phyloP scores from a whole-genome alignment of 2,888 invertebrate species.

The Hemistola chrysoprasaria region DNA sequence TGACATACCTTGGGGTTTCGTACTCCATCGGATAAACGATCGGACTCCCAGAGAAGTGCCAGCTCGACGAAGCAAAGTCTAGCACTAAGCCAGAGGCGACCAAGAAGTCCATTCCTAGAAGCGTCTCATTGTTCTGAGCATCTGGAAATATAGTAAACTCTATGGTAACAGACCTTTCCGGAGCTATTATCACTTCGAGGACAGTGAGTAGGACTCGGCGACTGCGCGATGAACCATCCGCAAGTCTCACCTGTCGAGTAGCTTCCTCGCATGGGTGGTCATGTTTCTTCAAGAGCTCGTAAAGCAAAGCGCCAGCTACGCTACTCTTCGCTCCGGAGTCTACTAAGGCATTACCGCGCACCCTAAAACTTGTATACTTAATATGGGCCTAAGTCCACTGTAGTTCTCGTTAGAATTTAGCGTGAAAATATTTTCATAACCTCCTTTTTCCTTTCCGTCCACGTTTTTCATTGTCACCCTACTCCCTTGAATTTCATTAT shows the following conservation, averaged over 20 bases:
- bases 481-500: neutral
- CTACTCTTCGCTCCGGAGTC: neutral
- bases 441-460: neutral
- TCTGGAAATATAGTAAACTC: neutral
- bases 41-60: neutral
- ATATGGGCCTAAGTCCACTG: neutral
- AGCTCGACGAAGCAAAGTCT: neutral
- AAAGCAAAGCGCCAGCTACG: neutral
- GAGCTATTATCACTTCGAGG: neutral
- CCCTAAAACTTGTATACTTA: neutral
- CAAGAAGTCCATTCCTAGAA: neutral
- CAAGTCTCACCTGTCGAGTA: too few species aligned
- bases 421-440: neutral
- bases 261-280: neutral
- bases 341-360: neutral
- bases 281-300: neutral
- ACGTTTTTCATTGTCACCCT: neutral
- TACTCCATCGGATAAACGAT: neutral
- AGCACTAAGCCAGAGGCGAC: neutral
- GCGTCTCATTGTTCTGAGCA: neutral
- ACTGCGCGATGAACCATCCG: neutral
- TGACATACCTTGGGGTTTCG: neutral
- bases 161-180: neutral
- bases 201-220: neutral
- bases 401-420: neutral